Evolutionary conservation across 2,113 vertebrate species (phyloP).

Genomic region (Perca fluviatilis): DNA sequence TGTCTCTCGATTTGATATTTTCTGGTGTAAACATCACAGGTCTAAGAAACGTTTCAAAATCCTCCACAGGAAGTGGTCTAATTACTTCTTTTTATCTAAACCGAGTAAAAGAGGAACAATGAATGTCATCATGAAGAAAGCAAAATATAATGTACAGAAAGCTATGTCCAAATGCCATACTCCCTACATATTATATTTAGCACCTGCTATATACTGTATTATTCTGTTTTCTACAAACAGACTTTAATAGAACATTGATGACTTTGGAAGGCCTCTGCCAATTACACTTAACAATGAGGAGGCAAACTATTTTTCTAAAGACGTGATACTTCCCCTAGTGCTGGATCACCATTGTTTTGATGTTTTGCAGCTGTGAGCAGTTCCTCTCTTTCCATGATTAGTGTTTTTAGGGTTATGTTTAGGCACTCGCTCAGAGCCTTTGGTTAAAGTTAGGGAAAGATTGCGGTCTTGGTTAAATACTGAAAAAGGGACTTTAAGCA

Average conservation of each 20-base stretch:
- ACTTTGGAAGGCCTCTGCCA: slow-evolving; percentile 2
- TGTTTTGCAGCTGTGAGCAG: slow-evolving; percentile 44
- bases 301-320: slow-evolving; percentile 24
- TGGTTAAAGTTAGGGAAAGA: slow-evolving; percentile 27
- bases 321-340: slow-evolving; percentile 9
- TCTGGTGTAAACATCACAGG: neutral
- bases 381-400: slow-evolving; percentile 36
- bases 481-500: slow-evolving; percentile 7
- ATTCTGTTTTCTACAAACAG: neutral
- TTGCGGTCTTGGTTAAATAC: slow-evolving; percentile 23
- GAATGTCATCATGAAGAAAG: neutral
- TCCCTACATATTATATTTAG: neutral
- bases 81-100: neutral
- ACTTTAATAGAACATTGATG: neutral
- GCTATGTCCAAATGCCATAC: neutral
- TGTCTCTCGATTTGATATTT: neutral
- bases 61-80: neutral
- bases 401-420: slow-evolving; percentile 39
- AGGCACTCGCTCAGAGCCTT: slow-evolving; percentile 10
- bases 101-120: neutral
- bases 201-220: neutral
- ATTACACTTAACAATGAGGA: slow-evolving; percentile 16
- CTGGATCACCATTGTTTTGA: slow-evolving; percentile 24
- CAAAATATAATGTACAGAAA: neutral
- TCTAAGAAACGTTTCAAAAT: neutral